A percentile compares a stretch with the other conserved stretches of the same genome.
These are phyloP conservation scores for Lagorchestes hirsutus DNA, from an alignment of 2,797 vertebrate genomes.

Conservation along the genomic window DNA sequence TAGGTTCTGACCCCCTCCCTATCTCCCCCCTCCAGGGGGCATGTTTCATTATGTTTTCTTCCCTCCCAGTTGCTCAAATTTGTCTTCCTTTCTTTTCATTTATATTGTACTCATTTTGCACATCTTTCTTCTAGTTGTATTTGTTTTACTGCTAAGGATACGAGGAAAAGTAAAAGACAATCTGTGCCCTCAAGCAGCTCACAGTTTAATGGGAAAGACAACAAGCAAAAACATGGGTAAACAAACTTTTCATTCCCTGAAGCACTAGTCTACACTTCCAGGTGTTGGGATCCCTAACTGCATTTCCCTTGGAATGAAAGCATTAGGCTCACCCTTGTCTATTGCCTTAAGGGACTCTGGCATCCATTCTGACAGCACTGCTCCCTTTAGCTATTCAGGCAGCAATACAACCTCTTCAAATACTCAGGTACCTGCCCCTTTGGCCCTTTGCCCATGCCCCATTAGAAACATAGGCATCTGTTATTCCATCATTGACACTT, in stretches of 20 bases:
- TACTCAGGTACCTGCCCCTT: background rate
- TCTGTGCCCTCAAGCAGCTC: background rate
- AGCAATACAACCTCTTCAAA: background rate
- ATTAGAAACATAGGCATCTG: too few relatives aligned
- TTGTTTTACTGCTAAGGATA: background rate
- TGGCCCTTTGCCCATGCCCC: too few relatives aligned
- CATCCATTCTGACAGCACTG: background rate
- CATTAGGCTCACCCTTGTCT: background rate
- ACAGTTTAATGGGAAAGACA: background rate
- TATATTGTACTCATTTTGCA: background rate
- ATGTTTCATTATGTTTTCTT: background rate
- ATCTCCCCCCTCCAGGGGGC: background rate
- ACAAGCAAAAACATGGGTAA: background rate
- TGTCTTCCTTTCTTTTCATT: background rate
- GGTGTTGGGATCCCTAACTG: background rate
- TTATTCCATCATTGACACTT: background rate
- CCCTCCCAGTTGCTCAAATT: background rate
- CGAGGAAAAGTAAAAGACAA: background rate
- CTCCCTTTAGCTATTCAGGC: background rate
- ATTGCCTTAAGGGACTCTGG: background rate
- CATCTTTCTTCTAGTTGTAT: background rate
- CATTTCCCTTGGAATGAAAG: background rate
- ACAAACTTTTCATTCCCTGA: background rate
- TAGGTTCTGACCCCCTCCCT: background rate
- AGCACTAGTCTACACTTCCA: background rate